Percentiles rank a stretch among this genome's conserved stretches.
Evolutionary conservation across 2,888 invertebrate species (phyloP).

Genomic region (Agrilus mali): DNA sequence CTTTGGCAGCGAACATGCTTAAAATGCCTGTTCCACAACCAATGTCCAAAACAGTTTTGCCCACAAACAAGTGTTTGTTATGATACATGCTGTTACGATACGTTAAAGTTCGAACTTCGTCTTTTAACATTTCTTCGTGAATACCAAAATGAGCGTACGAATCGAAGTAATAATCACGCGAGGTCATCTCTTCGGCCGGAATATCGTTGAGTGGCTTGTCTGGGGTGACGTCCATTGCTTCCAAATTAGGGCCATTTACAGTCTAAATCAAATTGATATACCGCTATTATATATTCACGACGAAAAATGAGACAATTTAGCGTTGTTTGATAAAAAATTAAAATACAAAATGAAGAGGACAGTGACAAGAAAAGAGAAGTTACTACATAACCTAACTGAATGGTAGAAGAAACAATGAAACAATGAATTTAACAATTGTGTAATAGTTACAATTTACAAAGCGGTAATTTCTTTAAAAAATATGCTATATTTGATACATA

Average conservation of each 20-base stretch:
- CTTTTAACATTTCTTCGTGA: slow-evolving; percentile 99
- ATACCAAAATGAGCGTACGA: slow-evolving; percentile 99
- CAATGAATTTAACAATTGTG: too few relatives aligned
- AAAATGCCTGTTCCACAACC: slow-evolving; percentile 98
- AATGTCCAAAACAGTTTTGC: slow-evolving; percentile 87
- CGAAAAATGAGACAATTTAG: too few relatives aligned
- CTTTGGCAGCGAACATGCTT: slow-evolving; percentile 99
- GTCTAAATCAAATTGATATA: slow-evolving; percentile 4
- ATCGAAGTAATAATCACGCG: slow-evolving; percentile 98
- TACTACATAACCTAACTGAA: too few relatives aligned
- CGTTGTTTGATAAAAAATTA: too few relatives aligned
- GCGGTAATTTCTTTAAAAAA: too few relatives aligned
- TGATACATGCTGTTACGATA: slow-evolving; percentile 99
- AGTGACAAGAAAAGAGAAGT: too few relatives aligned
- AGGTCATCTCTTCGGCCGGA: slow-evolving; percentile 93
- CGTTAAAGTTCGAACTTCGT: slow-evolving; percentile 95
- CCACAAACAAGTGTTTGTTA: slow-evolving; percentile 95
- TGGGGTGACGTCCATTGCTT: slow-evolving; percentile 40
- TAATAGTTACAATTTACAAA: too few relatives aligned
- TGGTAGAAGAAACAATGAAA: too few relatives aligned
- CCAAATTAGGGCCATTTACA: slow-evolving; percentile 27
- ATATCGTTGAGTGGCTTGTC: slow-evolving; percentile 34
- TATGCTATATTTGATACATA: too few relatives aligned
- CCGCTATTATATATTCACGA: too few relatives aligned
- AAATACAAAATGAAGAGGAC: too few relatives aligned